Percentiles rank a stretch among this genome's conserved stretches.
These are phyloP conservation scores for Pollenia angustigena DNA, from an alignment of 2,888 invertebrate species.

Conservation along the genomic window DNA sequence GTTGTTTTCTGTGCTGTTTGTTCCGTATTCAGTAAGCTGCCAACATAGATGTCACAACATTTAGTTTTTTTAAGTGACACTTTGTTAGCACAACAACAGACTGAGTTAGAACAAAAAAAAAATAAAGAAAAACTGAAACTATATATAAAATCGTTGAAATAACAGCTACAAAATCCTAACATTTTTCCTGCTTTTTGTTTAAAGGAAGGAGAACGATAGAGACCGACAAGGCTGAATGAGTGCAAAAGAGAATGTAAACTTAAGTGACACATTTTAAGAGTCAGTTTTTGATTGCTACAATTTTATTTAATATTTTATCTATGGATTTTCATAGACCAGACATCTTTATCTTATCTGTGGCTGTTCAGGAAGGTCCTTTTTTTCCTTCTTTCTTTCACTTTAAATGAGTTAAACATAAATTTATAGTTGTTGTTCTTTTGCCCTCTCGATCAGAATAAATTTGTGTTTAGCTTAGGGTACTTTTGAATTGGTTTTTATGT, in stretches of 20 bases:
- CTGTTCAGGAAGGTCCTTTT: background rate
- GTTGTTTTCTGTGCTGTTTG: background rate
- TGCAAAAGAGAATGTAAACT: constrained; percentile 2
- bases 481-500: constrained; percentile 7
- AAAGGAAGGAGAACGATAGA: background rate
- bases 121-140: background rate
- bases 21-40: background rate
- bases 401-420: background rate
- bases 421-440: background rate
- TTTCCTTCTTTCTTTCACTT: background rate
- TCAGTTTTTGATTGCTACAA: constrained; percentile 4
- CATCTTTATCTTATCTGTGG: constrained; percentile 39
- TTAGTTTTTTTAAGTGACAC: constrained; percentile 31
- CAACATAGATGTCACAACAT: constrained; percentile 41
- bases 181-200: background rate
- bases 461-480: background rate
- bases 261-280: constrained; percentile 36
- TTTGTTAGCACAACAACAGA: constrained; percentile 37
- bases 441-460: background rate
- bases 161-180: constrained; percentile 22
- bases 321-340: constrained; percentile 39
- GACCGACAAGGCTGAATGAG: background rate
- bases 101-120: background rate
- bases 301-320: constrained; percentile 7
- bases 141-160: background rate